Conservation (phyloP, 2,797 vertebrate genomes). For the Borostomias antarcticus region DNA sequence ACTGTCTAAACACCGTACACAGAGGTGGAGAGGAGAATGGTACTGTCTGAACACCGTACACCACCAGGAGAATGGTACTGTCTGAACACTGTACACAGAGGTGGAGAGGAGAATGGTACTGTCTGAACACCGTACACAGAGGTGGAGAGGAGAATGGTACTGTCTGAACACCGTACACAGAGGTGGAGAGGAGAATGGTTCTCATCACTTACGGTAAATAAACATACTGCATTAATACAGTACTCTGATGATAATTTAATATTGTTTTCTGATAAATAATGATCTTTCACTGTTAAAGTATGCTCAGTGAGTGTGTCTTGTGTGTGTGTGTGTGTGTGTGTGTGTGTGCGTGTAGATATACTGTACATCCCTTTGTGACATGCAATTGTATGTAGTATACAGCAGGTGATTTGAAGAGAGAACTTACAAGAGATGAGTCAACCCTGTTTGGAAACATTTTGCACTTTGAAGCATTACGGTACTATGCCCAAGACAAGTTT, state of each 20-base stretch:
- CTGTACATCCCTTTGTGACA: slow-evolving; percentile 8
- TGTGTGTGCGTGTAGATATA: neutral
- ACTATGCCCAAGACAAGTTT: no score
- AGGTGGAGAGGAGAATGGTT: slow-evolving; percentile 26
- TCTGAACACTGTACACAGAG: no score
- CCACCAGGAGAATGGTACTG: no score
- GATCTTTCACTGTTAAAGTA: slow-evolving; percentile 47
- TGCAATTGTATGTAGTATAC: slow-evolving; percentile 44
- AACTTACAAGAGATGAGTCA: slow-evolving; percentile 41
- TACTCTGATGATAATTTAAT: slow-evolving; percentile 52
- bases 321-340: neutral
- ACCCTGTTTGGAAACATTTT: slow-evolving; percentile 36
- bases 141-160: no score
- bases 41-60: no score
- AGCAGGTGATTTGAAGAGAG: slow-evolving; percentile 31
- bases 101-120: no score
- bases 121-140: no score
- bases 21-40: no score
- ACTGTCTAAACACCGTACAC: no score
- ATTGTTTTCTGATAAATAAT: slow-evolving; percentile 50
- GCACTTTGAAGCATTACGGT: no score
- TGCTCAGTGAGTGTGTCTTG: slow-evolving; percentile 22
- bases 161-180: no score
- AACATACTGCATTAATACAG: slow-evolving; percentile 44
- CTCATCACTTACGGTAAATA: slow-evolving; percentile 39